Base-by-base conservation (phyloP, 2,888 invertebrate species). In the Monoplex corrugatus region DNA sequence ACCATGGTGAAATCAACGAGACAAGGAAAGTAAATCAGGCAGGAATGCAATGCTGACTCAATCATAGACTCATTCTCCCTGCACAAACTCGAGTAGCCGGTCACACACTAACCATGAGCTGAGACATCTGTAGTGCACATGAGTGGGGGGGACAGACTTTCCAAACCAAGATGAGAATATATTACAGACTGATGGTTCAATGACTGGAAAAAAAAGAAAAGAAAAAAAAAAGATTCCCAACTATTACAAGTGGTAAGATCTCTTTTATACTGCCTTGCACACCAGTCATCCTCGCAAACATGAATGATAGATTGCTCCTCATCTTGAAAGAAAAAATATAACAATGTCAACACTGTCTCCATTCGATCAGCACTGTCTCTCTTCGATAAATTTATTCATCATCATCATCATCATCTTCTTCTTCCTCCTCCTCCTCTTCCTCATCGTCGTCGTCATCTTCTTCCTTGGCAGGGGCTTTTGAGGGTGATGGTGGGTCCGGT, bases 401-500 rank as follows among this genome's bases (percentile, higher is more conserved):
- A 82, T 80, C 87, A 45, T 82, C 87, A 16, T 87, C 87, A 10
- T 87, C 87, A 72, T 90, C 89, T n/a, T 90, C 90, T 57, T 90
- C 89, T 5, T 91, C 91, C 23, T 91, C 91, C 2, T 91, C 91
- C 44, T 90, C 91, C 8, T 90, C 91, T n/a, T 91, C 90, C 19
- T 90, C 89, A 35, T 91, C 90, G 6, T 91, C 91, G 0, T 90
- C 89, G 16, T 91, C 90, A 38, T 89, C 90, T n/a, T 90, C 88
- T 75, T 89, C 89, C 57, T 86, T 82, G 32, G 86, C 68, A 44
- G 86, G 28, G 8, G 90, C 90, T 78, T 91, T 91, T 63, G 90
- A 88, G n/a, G 91, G 88, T 28, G 90, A 86, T 32, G 88, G 57
- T 40, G 88, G 23, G 6, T 80, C 88, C 23, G 57, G 32, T 43